Evolutionary conservation across 2,888 invertebrate species (phyloP).

Genomic region (Thumatha senex): DNA sequence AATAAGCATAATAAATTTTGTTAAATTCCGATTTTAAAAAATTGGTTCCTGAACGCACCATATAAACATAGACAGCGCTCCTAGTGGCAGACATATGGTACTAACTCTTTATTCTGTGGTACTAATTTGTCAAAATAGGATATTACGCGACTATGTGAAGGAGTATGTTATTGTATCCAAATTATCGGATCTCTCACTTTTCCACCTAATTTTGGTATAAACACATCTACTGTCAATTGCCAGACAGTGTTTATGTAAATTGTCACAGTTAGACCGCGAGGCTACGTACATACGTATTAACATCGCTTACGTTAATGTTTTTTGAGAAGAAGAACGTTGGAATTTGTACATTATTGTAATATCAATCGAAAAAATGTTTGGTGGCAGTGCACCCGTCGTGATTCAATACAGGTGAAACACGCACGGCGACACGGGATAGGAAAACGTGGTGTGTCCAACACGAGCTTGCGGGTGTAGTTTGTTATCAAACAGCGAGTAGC

Average conservation of each 20-base stretch:
- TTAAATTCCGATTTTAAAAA: background rate
- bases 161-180: constrained; percentile 29
- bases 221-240: constrained; percentile 35
- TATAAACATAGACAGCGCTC: constrained; percentile 46
- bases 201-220: constrained; percentile 18
- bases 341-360: constrained; percentile 37
- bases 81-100: constrained; percentile 73
- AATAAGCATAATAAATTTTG: too few relatives aligned
- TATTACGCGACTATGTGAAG: constrained; percentile 52
- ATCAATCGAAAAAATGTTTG: constrained; percentile 58
- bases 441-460: constrained; percentile 54
- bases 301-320: constrained; percentile 67
- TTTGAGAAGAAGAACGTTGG: constrained; percentile 50
- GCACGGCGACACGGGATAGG: constrained; percentile 40
- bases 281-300: constrained; percentile 72
- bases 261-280: constrained; percentile 58
- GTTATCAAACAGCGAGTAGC: constrained; percentile 66
- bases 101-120: too few relatives aligned
- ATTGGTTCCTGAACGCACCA: constrained; percentile 47
- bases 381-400: constrained; percentile 47
- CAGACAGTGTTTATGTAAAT: constrained; percentile 46
- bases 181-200: constrained; percentile 52
- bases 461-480: constrained; percentile 52
- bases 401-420: constrained; percentile 65
- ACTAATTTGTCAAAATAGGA: constrained; percentile 82